Evolutionary conservation across 2,797 vertebrate species (phyloP).

Genomic region (Naso thynnoides): DNA sequence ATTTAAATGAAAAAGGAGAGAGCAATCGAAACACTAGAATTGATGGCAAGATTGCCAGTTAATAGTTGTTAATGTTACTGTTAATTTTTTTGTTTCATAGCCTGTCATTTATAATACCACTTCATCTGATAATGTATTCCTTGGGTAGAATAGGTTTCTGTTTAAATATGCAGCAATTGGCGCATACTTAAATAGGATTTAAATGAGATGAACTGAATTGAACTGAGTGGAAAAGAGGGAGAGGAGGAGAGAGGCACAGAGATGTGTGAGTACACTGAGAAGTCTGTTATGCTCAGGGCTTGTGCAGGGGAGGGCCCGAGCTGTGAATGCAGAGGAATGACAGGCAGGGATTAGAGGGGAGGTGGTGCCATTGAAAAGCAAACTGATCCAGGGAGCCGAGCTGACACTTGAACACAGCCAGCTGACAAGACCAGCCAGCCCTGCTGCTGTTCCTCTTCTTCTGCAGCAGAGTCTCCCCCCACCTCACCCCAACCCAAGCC

Average conservation of each 20-base stretch:
- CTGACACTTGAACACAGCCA: constrained; percentile 80
- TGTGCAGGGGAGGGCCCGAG: constrained; percentile 61
- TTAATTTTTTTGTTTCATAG: constrained; percentile 10
- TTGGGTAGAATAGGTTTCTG: neutral
- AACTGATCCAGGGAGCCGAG: constrained; percentile 73
- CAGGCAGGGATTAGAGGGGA: constrained; percentile 81
- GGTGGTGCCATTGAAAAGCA: constrained; percentile 79
- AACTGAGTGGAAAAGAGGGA: constrained; percentile 31
- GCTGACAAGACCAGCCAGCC: constrained; percentile 72
- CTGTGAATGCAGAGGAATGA: constrained; percentile 78
- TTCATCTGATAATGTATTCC: constrained; percentile 5
- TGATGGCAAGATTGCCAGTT: neutral
- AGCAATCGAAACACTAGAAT: neutral
- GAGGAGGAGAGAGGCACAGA: constrained; percentile 27
- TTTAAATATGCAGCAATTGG: constrained; percentile 13
- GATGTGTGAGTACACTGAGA: constrained; percentile 64
- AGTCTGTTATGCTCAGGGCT: constrained; percentile 65
- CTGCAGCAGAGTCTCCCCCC: constrained; percentile 25
- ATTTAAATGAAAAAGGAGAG: constrained; percentile 17
- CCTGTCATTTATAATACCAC: constrained; percentile 1
- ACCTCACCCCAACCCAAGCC: neutral
- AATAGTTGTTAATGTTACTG: neutral
- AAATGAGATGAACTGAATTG: constrained; percentile 21
- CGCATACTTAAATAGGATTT: constrained; percentile 17
- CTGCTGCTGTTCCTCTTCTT: constrained; percentile 68